Evolutionary conservation across 2,888 invertebrate species (phyloP).

Genomic region (Chelonus formosanus): DNA sequence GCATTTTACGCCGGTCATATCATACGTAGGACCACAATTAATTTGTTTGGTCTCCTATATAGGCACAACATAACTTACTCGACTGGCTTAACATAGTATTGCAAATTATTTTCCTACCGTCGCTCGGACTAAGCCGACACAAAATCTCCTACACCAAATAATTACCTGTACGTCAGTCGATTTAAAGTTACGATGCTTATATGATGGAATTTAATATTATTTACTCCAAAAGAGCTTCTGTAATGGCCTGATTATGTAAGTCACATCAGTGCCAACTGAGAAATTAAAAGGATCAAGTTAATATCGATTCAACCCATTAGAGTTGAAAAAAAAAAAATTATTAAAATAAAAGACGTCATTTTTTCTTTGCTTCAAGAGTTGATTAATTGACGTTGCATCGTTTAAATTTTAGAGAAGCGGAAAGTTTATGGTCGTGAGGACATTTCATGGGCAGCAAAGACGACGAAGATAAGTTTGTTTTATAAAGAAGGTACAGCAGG

Average conservation of each 20-base stretch:
- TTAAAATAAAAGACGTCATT: not conserved
- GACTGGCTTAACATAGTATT: conserved; percentile 49
- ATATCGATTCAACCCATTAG: not conserved
- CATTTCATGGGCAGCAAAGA: conserved; percentile 4
- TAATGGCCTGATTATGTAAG: too few species aligned
- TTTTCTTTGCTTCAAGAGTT: not conserved
- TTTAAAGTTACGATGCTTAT: not conserved
- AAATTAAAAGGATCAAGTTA: too few species aligned
- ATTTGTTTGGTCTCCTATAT: conserved; percentile 46
- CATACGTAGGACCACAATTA: conserved; percentile 31
- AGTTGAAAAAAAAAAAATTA: not conserved
- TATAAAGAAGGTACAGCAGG: conserved; percentile 40
- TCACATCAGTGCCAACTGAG: too few species aligned
- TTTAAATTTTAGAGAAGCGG: not conserved
- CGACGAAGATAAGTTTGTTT: conserved; percentile 51
- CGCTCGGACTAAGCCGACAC: conserved; percentile 43
- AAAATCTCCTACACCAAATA: conserved; percentile 3
- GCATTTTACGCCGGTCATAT: conserved; percentile 39
- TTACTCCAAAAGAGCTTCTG: too few species aligned
- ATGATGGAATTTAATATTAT: not conserved
- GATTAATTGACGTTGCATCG: too few species aligned
- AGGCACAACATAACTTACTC: conserved; percentile 50
- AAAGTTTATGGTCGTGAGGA: not conserved
- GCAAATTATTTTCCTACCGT: conserved; percentile 54
- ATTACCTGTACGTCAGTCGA: conserved; percentile 3